Percentiles rank a stretch among this genome's conserved stretches.
These are phyloP conservation scores for Coleophora flavipennella DNA, from an alignment of 2,888 invertebrate species.

Conservation along the genomic window DNA sequence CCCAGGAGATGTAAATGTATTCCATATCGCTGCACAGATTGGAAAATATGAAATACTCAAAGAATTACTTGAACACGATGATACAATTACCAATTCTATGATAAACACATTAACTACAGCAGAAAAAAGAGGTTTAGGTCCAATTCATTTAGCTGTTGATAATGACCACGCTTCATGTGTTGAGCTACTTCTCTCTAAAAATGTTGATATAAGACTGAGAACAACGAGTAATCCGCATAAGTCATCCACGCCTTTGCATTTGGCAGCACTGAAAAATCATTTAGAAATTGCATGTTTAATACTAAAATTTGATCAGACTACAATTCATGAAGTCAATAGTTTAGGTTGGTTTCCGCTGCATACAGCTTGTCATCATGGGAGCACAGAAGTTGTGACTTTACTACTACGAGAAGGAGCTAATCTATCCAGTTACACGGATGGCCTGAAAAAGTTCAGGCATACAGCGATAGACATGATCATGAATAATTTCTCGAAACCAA, in stretches of 20 bases:
- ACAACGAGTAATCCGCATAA: constrained; percentile 53
- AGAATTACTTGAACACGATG: constrained; percentile 57
- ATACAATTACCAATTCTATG: constrained; percentile 35
- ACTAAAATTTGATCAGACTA: constrained; percentile 46
- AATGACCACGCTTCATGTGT: constrained; percentile 64
- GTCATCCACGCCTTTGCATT: constrained; percentile 52
- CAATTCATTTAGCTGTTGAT: constrained; percentile 70
- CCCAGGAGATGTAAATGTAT: constrained; percentile 63
- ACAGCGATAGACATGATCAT: constrained; percentile 68
- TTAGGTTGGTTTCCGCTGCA: constrained; percentile 57
- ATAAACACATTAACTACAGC: constrained; percentile 45
- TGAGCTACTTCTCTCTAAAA: constrained; percentile 48
- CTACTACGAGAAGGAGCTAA: constrained; percentile 60
- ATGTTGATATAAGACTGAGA: constrained; percentile 53
- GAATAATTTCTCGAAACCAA: constrained; percentile 65
- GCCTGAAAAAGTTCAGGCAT: constrained; percentile 46
- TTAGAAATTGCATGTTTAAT: constrained; percentile 45
- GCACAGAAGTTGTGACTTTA: constrained; percentile 67
- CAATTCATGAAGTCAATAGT: constrained; percentile 54
- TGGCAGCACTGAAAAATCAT: constrained; percentile 52
- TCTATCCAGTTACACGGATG: constrained; percentile 49
- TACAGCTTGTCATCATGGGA: constrained; percentile 68
- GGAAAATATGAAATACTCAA: constrained; percentile 69
- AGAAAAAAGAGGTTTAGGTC: constrained; percentile 56
- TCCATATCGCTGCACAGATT: constrained; percentile 74